Base-by-base conservation (phyloP, 2,797 vertebrate species). In the Novumbra hubbsi region DNA sequence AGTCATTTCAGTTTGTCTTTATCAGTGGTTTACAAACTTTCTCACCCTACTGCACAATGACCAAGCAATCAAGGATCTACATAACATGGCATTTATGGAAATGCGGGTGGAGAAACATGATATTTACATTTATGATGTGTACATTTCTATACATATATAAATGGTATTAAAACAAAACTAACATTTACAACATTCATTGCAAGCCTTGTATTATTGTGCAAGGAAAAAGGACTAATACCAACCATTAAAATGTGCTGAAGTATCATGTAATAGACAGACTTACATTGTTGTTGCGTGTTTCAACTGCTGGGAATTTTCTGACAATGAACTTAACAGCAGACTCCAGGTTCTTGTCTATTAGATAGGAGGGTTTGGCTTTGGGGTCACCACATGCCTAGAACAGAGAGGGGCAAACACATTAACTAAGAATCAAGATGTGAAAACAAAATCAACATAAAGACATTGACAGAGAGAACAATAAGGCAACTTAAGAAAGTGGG, bases 301-400 rank as follows among this genome's bases (percentile, higher is more conserved):
- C 98, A 83, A 99, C 96, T 24, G 96, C 96, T 34, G 98, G 98
- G 74, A 99, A 99, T 89, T 99, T 99, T 88, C 98, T 94, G 89
- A 99, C 98, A 83, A 99, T 99, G 90, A 99, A 99, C 92, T 99
- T 99, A 87, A 99, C 98, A 4, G 98, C 98, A 28, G 97, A 98
- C 88, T 99, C 98, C 90, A 99, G 90, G 90, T 99, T 99, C 94
- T 99, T 99, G 91, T 99, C 97, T 63, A 98, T 97, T 76, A 99
- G 96, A 84, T 98, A 99, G 60, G 97, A 98, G 81, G 97, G 98
- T 89, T 99, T 99, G 82, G 97, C 98, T 93, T 99, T 99, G 82
- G 98, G 97, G 73, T 99, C 98, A 63, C 98, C 98, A 57, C 98
- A 99, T 73, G 98, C 98, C 98, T 99, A 41, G 92, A 70, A 83